Conservation (phyloP, 2,888 invertebrate genomes). For the Eubasilissa splendida region DNA sequence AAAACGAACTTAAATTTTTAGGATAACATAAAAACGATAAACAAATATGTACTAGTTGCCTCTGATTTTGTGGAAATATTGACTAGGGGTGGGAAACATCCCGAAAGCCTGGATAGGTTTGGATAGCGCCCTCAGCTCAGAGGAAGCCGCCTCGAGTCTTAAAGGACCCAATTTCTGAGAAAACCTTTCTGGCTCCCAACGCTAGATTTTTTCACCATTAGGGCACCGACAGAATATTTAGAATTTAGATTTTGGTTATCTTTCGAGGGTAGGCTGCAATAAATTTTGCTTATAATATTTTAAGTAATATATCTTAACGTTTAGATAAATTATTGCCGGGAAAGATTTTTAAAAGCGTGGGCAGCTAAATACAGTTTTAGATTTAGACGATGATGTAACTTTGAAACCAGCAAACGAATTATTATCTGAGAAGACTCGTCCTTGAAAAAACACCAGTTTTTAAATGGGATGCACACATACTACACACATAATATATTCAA, state of each 20-base stretch:
- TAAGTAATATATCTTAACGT: not conserved
- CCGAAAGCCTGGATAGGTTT: not conserved
- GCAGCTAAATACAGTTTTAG: too few species aligned
- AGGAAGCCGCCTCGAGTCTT: conserved; percentile 47
- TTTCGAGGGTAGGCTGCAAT: conserved; percentile 19
- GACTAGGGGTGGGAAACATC: conserved; percentile 43
- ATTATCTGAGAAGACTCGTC: too few species aligned
- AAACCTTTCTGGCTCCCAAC: conserved; percentile 45
- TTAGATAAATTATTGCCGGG: not conserved
- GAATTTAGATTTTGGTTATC: conserved; percentile 28
- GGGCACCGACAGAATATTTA: conserved; percentile 25
- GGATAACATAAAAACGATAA: too few species aligned
- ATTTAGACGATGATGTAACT: too few species aligned
- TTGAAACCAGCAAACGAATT: too few species aligned
- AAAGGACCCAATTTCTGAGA: conserved; percentile 51
- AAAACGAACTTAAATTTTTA: too few species aligned
- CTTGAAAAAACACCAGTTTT: too few species aligned
- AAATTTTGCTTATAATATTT: conserved; percentile 26
- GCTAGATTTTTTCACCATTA: conserved; percentile 38
- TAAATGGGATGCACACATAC: too few species aligned
- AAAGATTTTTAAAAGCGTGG: too few species aligned
- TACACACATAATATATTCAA: too few species aligned
- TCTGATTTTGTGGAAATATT: conserved; percentile 20
- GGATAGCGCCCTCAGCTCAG: conserved; percentile 3
- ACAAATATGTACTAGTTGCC: not conserved